phyloP scores from a whole-genome alignment of 1,140 invertebrate species.

The Helicoverpa armigera region DNA sequence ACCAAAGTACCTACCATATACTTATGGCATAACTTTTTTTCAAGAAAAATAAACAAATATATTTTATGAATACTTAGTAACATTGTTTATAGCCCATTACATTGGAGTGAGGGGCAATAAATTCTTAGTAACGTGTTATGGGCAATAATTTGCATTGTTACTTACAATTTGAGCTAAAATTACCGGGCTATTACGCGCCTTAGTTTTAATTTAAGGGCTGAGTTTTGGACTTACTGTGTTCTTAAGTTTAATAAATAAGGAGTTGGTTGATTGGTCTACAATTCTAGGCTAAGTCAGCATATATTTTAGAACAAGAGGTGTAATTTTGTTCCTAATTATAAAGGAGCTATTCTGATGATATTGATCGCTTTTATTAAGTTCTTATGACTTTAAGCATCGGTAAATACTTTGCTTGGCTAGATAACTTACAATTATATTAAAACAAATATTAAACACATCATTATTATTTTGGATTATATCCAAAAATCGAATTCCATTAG shows the following conservation, averaged over 20 bases:
- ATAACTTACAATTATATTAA: too few relatives aligned
- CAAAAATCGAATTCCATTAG: too few relatives aligned
- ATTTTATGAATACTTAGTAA: conserved; percentile 58
- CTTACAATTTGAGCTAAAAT: conserved; percentile 55
- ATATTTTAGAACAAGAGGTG: too few relatives aligned
- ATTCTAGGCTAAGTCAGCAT: too few relatives aligned
- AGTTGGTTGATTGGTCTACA: background rate
- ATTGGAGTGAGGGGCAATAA: conserved; percentile 54
- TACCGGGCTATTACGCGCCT: conserved; percentile 51
- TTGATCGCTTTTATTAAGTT: too few relatives aligned
- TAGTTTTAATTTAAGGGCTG: conserved; percentile 35
- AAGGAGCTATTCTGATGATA: too few relatives aligned
- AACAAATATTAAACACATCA: too few relatives aligned
- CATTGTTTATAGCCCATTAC: conserved; percentile 59
- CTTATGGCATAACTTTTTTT: conserved; percentile 31
- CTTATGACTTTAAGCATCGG: too few relatives aligned
- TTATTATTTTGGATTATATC: too few relatives aligned
- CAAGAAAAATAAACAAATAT: conserved; percentile 52
- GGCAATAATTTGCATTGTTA: conserved; percentile 60
- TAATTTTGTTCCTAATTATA: too few relatives aligned
- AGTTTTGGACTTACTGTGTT: conserved; percentile 1
- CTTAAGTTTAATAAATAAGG: conserved; percentile 7
- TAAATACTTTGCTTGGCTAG: too few relatives aligned
- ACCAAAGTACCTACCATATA: too few relatives aligned
- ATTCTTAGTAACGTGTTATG: conserved; percentile 59